Evolutionary conservation across 1,140 invertebrate species (phyloP), one percentile per base, ranked within the genome.

Genomic region (Nylanderia fulva): DNA sequence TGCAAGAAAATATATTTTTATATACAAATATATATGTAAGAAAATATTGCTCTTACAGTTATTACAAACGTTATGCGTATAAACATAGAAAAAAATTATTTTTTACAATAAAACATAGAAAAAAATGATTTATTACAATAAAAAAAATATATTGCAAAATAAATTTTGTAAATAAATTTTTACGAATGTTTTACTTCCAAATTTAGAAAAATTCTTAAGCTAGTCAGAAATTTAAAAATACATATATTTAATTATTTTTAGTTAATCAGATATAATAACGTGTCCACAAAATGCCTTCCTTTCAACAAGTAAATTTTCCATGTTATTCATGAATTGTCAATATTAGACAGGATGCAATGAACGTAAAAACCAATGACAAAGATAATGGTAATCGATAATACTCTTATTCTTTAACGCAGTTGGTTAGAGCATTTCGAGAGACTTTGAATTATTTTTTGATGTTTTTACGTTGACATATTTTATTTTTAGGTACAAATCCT

Each of bases 281-380:
- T 61, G 15, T 79, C 36, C 4, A 56, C 27, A 68, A 79, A 79
- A 56, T 36, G 27, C 54, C 9, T 9, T 18, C 15, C 11, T 72
- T 0, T 33, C 18, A 27, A 56, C 29, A 21, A 42, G 21, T 39
- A n/a, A 68, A 89, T 66, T 75, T 64, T 36, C 45, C 8, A 45
- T 13, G 85, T 90, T 86, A 91, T 91, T 91, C 88, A 86, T 33
- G 52, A 63, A 71, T 8, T 72, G 89, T 90, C 82, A 92, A 92
- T 92, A 91, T 92, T 92, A 86, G 76, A 92, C 91, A 91, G 90
- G 91, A 91, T 91, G 84, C 83, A 88, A 91, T 86, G 82, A 79
- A 84, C 48, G 64, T 86, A 89, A 90, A 58, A 76, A 36, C 56
- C 64, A n/a, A 86, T 84, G 79, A 84, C 64, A 24, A 84, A 88